Percentiles rank a stretch among this genome's conserved stretches.
These are phyloP conservation scores for Chalcis sispes DNA, from an alignment of 2,888 invertebrate species.

Conservation along the genomic window DNA sequence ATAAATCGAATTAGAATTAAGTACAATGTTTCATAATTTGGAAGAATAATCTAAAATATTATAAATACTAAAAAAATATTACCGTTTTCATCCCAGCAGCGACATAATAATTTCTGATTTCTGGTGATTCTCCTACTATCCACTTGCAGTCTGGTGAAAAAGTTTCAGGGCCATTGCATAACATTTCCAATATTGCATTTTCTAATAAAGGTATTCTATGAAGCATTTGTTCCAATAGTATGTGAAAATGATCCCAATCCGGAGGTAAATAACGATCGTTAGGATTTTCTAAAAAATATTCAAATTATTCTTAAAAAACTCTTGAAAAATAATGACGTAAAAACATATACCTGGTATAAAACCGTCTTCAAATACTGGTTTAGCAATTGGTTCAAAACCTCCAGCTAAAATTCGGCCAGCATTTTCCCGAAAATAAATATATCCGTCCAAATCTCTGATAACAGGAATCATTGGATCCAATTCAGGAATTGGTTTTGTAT, in stretches of 20 bases:
- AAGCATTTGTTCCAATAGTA: constrained; percentile 89
- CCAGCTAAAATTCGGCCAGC: constrained; percentile 91
- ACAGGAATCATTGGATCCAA: constrained; percentile 91
- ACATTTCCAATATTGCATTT: constrained; percentile 85
- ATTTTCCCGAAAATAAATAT: constrained; percentile 90
- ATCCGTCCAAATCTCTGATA: constrained; percentile 91
- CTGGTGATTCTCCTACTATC: constrained; percentile 96
- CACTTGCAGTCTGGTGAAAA: constrained; percentile 98
- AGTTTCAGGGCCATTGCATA: constrained; percentile 94
- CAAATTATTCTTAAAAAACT: too few relatives aligned
- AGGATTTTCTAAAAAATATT: constrained; percentile 50
- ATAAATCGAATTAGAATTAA: too few relatives aligned
- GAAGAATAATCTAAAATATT: neutral
- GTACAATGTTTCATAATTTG: too few relatives aligned
- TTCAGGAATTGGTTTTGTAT: constrained; percentile 88
- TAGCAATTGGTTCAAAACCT: constrained; percentile 93
- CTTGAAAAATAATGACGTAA: neutral
- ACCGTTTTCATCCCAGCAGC: constrained; percentile 96
- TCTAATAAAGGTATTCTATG: constrained; percentile 88
- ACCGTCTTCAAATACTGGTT: constrained; percentile 91
- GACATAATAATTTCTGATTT: constrained; percentile 83
- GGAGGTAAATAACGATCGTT: constrained; percentile 79
- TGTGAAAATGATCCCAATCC: constrained; percentile 98
- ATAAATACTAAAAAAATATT: constrained; percentile 45
- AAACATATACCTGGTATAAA: constrained; percentile 78